These are phyloP conservation scores for Muscicapa striata DNA, from an alignment of 2,797 vertebrate genomes.

Conservation along the genomic window DNA sequence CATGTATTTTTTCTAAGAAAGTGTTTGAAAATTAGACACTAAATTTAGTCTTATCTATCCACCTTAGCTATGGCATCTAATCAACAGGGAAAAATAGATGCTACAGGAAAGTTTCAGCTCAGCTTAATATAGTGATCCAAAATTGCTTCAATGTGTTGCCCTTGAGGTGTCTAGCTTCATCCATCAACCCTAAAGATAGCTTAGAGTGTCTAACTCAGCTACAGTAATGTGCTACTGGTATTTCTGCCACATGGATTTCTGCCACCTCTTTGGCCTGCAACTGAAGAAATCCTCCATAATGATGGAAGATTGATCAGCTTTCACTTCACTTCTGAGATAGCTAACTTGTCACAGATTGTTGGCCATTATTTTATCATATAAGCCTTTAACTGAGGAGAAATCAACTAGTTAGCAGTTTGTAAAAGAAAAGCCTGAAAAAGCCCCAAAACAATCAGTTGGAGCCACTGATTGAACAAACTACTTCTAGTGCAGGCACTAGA, in stretches of 20 bases:
- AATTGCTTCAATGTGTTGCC: neutral
- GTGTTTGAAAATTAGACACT: neutral
- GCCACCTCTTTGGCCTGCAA: neutral
- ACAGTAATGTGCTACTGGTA: neutral
- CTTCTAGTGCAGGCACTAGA: neutral
- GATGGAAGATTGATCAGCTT: neutral
- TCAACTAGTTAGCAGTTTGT: neutral
- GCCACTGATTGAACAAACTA: neutral
- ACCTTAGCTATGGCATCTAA: neutral
- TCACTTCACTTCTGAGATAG: neutral
- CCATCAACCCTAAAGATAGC: neutral
- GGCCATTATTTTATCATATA: neutral
- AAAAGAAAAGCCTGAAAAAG: neutral
- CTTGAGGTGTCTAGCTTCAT: neutral
- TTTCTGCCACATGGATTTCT: neutral
- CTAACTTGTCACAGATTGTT: neutral
- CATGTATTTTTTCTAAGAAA: neutral
- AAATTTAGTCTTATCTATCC: neutral
- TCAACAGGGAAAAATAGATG: neutral
- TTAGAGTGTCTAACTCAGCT: neutral
- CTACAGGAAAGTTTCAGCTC: neutral
- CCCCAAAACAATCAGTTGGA: neutral
- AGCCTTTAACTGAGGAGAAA: neutral
- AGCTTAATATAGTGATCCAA: neutral
- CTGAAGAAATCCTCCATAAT: neutral